Conservation (phyloP, 2,888 invertebrate species). For the Lochmaea crataegi region DNA sequence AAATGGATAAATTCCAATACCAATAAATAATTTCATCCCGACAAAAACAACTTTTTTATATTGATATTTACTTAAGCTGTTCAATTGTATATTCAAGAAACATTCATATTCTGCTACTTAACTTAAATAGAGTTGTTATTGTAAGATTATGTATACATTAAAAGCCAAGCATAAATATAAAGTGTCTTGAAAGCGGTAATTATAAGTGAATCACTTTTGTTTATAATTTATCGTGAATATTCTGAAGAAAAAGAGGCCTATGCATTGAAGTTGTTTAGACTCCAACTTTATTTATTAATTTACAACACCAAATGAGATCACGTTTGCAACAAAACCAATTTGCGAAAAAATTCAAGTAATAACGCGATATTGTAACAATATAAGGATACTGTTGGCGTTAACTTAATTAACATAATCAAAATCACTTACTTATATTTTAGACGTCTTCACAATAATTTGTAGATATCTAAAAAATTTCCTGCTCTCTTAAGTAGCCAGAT, state of each 20-base stretch:
- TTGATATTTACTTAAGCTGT: constrained; percentile 27
- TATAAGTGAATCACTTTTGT: too few species aligned
- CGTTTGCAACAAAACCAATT: neutral
- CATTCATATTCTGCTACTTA: constrained; percentile 19
- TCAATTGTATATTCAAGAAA: constrained; percentile 25
- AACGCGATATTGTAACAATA: too few species aligned
- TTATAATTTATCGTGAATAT: constrained; percentile 5
- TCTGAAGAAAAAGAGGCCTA: neutral
- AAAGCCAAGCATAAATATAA: constrained; percentile 11
- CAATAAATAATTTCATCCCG: neutral
- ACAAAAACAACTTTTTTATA: constrained; percentile 12
- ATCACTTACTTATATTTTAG: too few species aligned
- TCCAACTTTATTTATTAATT: neutral
- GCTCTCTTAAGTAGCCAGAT: too few species aligned
- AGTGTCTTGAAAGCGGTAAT: constrained; percentile 14
- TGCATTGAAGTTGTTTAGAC: neutral
- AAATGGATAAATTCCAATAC: too few species aligned
- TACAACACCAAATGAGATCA: neutral
- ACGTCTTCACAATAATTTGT: too few species aligned
- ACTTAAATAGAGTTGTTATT: constrained; percentile 27
- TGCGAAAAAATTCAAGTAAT: neutral
- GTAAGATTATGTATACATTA: constrained; percentile 23
- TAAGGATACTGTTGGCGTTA: too few species aligned
- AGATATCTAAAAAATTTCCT: too few species aligned
- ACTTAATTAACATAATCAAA: too few species aligned